These are phyloP conservation scores for Lumbricus terrestris DNA, from an alignment of 2,888 invertebrate genomes.

Conservation along the genomic window DNA sequence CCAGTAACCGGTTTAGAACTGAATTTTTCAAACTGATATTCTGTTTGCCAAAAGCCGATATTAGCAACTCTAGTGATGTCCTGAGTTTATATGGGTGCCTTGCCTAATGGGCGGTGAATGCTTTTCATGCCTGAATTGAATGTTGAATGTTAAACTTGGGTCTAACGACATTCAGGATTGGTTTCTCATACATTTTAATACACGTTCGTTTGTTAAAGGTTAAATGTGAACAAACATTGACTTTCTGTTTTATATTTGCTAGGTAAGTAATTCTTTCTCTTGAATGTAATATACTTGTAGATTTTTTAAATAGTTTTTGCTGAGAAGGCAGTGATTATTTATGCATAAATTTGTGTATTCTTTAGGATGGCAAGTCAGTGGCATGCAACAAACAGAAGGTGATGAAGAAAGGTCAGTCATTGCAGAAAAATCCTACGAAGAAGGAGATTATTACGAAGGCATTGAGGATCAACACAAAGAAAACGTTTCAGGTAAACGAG, in stretches of 20 bases:
- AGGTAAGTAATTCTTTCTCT: neutral
- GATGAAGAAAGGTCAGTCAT: neutral
- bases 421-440: neutral
- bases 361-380: slow-evolving; percentile 8
- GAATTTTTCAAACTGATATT: too few relatives aligned
- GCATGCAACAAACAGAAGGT: neutral
- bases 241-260: neutral
- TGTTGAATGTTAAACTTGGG: too few relatives aligned
- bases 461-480: neutral
- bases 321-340: neutral
- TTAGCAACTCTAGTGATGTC: too few relatives aligned
- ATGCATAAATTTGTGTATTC: neutral
- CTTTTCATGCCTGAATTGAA: too few relatives aligned
- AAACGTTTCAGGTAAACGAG: neutral
- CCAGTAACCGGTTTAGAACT: too few relatives aligned
- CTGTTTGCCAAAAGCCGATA: too few relatives aligned
- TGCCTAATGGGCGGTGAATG: too few relatives aligned
- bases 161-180: too few relatives aligned
- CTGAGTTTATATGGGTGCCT: too few relatives aligned
- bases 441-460: neutral
- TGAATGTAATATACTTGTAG: neutral
- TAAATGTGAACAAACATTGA: neutral
- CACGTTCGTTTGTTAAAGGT: too few relatives aligned
- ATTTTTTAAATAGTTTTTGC: neutral
- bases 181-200: too few relatives aligned